Evolutionary conservation across 1,140 invertebrate species (phyloP).

Genomic region (Leptopilina clavipes): DNA sequence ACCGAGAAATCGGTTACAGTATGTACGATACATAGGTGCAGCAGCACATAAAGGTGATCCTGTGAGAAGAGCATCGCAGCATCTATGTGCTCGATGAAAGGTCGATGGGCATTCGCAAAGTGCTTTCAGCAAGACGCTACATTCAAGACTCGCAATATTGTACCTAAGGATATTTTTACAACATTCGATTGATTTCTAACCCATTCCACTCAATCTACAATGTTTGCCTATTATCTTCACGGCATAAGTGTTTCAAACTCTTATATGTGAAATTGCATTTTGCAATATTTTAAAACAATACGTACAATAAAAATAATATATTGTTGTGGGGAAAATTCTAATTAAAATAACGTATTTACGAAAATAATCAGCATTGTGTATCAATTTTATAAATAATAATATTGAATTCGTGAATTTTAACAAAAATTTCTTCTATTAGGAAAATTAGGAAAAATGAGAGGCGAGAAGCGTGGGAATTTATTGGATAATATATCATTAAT

Average conservation of each 20-base stretch:
- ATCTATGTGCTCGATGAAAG: conserved; percentile 33
- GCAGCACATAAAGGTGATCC: neutral
- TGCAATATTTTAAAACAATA: too few relatives aligned
- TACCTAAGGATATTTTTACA: conserved; percentile 33
- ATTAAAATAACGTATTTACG: too few relatives aligned
- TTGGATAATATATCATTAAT: too few relatives aligned
- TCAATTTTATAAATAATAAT: too few relatives aligned
- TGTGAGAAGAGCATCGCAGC: conserved; percentile 25
- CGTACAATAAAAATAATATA: too few relatives aligned
- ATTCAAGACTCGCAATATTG: conserved; percentile 4
- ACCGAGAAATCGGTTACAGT: neutral
- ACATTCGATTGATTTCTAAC: conserved; percentile 23
- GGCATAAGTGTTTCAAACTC: conserved; percentile 15
- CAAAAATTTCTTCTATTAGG: too few relatives aligned
- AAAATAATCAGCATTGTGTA: too few relatives aligned
- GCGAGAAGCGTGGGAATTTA: too few relatives aligned
- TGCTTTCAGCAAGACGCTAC: conserved; percentile 27
- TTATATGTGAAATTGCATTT: too few relatives aligned
- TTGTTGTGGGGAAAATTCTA: too few relatives aligned
- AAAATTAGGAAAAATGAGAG: too few relatives aligned
- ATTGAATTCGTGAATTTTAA: too few relatives aligned
- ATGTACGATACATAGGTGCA: neutral
- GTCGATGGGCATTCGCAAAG: conserved; percentile 30
- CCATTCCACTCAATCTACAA: conserved; percentile 25
- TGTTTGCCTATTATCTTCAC: conserved; percentile 16